A percentile compares a stretch with the other conserved stretches of the same genome.
These are phyloP conservation scores for Oreortyx pictus DNA, from an alignment of 2,797 vertebrate species.

Conservation along the genomic window DNA sequence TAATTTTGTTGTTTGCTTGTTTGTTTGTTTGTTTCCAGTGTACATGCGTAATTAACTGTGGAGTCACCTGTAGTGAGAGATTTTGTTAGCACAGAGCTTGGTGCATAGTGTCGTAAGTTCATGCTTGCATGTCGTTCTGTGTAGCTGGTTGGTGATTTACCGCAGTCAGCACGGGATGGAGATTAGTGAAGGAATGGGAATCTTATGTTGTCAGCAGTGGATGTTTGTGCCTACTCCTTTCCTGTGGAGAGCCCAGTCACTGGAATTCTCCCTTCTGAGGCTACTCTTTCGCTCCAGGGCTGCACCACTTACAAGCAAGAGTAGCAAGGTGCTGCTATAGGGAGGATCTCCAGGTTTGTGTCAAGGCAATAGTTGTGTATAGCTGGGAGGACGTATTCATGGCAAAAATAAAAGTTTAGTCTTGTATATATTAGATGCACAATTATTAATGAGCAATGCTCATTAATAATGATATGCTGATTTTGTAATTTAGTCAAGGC, in stretches of 20 bases:
- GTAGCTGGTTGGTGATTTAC: background rate
- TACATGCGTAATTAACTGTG: background rate
- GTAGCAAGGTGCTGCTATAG: background rate
- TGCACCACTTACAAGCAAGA: fast-evolving
- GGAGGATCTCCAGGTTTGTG: background rate
- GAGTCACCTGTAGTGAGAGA: fast-evolving
- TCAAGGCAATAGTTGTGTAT: fast-evolving
- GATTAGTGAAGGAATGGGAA: background rate
- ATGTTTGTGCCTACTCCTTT: background rate
- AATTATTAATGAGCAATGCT: background rate
- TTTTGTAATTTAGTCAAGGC: background rate
- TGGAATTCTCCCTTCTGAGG: background rate
- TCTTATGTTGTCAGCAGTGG: background rate
- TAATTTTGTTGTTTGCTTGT: background rate
- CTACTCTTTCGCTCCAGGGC: background rate
- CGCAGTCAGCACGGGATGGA: background rate
- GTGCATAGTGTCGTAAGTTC: fast-evolving
- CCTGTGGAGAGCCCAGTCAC: background rate
- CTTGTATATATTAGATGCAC: fast-evolving
- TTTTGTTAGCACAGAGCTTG: background rate
- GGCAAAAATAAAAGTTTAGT: background rate
- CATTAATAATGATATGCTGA: too few relatives aligned
- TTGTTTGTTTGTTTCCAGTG: background rate
- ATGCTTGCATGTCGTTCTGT: fast-evolving
- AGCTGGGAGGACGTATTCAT: fast-evolving